phyloP scores from a whole-genome alignment of 2,113 vertebrate genomes.

The Empidonax alnorum region DNA sequence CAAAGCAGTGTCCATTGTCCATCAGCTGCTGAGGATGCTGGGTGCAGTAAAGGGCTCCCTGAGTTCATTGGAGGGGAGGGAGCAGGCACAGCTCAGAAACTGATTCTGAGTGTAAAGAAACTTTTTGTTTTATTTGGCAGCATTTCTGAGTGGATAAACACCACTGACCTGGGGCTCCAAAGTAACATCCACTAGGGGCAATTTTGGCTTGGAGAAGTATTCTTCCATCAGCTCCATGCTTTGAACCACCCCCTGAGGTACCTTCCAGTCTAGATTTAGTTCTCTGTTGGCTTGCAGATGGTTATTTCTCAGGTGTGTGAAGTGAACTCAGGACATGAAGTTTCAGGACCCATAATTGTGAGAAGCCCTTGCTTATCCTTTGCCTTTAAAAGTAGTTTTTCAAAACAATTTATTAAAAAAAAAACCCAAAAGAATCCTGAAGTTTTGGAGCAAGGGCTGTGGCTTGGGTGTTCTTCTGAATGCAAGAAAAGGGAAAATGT shows the following conservation, averaged over 20 bases:
- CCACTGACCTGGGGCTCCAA: neutral
- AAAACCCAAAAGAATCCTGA: accelerated
- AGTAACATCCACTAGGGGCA: neutral
- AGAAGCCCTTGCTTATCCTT: neutral
- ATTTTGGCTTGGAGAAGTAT: neutral
- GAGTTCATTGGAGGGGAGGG: neutral
- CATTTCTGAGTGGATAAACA: neutral
- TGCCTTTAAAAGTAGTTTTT: neutral
- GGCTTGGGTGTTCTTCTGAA: neutral
- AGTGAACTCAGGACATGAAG: accelerated
- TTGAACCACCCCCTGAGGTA: neutral
- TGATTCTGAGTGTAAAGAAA: neutral
- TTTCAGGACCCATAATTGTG: neutral
- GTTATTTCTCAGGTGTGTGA: neutral
- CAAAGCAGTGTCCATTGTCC: neutral
- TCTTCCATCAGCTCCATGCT: neutral
- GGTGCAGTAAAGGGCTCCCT: neutral
- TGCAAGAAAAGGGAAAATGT: neutral
- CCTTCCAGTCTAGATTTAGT: neutral
- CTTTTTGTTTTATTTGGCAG: neutral
- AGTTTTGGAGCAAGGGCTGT: neutral
- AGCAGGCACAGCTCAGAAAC: neutral
- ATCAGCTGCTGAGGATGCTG: neutral
- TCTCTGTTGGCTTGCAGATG: neutral
- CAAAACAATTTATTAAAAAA: neutral